These are phyloP conservation scores for Toxotes lorentzi DNA, from an alignment of 2,797 vertebrate genomes.

Conservation along the genomic window DNA sequence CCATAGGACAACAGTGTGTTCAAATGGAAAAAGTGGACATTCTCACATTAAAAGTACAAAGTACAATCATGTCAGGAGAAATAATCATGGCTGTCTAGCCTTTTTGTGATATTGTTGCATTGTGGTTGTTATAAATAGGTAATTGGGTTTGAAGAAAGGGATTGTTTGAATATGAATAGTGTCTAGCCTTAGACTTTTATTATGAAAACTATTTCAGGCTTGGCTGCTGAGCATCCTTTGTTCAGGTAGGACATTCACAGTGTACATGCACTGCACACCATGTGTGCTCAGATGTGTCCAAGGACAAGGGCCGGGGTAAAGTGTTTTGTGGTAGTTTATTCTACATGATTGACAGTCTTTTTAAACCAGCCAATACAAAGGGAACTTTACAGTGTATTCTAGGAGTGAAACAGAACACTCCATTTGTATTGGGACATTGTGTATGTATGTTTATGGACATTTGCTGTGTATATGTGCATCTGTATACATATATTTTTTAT, in stretches of 20 bases:
- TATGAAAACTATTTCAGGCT: neutral
- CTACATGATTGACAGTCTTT: neutral
- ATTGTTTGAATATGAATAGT: constrained; percentile 34
- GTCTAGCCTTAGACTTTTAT: neutral
- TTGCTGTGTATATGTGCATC: neutral
- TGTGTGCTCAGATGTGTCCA: neutral
- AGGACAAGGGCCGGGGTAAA: neutral
- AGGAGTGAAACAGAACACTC: neutral
- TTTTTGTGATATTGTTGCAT: constrained; percentile 33
- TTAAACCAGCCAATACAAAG: neutral
- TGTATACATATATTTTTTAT: neutral
- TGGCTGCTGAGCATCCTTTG: constrained; percentile 1
- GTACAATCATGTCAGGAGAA: constrained; percentile 1
- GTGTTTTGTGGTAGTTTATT: constrained; percentile 1
- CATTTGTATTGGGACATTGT: neutral
- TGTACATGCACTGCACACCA: neutral
- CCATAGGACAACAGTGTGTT: neutral
- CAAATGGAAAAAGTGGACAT: constrained; percentile 23
- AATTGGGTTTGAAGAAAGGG: constrained; percentile 23
- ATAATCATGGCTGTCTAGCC: constrained; percentile 34
- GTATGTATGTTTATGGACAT: neutral
- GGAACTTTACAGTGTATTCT: neutral
- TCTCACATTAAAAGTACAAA: constrained; percentile 36
- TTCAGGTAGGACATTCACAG: constrained; percentile 9
- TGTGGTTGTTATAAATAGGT: constrained; percentile 30